Evolutionary conservation across 2,113 vertebrate species (phyloP).

Genomic region (Pseudolaguvia tuberculata): DNA sequence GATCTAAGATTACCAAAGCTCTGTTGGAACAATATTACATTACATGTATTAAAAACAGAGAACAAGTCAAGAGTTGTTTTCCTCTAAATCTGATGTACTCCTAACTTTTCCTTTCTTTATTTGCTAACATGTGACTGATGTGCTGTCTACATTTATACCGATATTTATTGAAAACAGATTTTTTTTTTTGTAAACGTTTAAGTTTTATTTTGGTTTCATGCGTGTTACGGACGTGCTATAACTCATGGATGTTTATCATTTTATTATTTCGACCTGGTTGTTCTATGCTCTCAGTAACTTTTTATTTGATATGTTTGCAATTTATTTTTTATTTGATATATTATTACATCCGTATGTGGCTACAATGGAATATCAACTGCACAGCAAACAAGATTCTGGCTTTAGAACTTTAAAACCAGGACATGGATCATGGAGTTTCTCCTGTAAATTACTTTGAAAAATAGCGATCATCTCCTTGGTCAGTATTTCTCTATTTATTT

Average conservation of each 20-base stretch:
- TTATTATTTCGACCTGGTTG: not conserved
- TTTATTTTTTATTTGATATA: not conserved
- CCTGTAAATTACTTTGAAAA: too few relatives aligned
- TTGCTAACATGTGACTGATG: not conserved
- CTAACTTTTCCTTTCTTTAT: not conserved
- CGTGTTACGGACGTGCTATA: not conserved
- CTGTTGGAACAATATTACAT: not conserved
- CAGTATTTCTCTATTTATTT: not conserved
- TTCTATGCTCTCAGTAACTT: not conserved
- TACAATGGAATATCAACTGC: not conserved
- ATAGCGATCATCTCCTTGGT: not conserved
- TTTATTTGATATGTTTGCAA: not conserved
- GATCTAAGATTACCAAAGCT: not conserved
- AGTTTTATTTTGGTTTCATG: not conserved
- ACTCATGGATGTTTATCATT: not conserved
- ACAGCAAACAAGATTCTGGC: not conserved
- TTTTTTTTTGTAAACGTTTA: not conserved
- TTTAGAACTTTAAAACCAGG: not conserved
- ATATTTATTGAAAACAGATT: not conserved
- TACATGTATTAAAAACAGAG: not conserved
- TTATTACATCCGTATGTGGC: not conserved
- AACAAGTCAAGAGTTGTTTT: not conserved
- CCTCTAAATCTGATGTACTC: not conserved
- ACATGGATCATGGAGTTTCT: not conserved
- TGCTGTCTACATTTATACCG: not conserved